A percentile compares a stretch with the other conserved stretches of the same genome.
phyloP scores from a whole-genome alignment of 1,140 invertebrate genomes.

The Ridgeia piscesae region DNA sequence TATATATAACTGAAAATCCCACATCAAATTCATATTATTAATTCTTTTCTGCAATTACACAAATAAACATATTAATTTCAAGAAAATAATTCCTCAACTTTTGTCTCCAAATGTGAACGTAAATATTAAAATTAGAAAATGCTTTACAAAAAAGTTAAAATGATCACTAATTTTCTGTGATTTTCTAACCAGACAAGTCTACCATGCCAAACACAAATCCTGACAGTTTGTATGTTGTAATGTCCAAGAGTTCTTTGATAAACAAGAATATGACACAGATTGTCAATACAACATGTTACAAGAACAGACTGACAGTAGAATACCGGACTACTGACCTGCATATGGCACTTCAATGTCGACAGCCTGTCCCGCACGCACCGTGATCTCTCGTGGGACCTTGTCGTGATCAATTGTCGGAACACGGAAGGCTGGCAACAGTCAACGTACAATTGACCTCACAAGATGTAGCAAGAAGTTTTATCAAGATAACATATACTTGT shows the following conservation, averaged over 20 bases:
- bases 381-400: slow-evolving; percentile 53
- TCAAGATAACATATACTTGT: not conserved
- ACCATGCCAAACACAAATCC: too few species aligned
- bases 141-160: too few species aligned
- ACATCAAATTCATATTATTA: too few species aligned
- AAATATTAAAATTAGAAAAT: too few species aligned
- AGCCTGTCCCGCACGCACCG: slow-evolving; percentile 53
- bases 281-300: not conserved
- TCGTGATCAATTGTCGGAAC: slow-evolving; percentile 58
- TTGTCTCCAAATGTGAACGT: too few species aligned
- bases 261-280: not conserved
- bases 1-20: too few species aligned
- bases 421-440: slow-evolving; percentile 39
- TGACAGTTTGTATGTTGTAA: not conserved
- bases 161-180: too few species aligned
- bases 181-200: too few species aligned
- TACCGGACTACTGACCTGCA: slow-evolving; percentile 68
- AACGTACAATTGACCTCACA: not conserved
- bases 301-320: slow-evolving; percentile 2
- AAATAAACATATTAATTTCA: too few species aligned
- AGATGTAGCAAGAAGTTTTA: not conserved
- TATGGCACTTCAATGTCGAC: slow-evolving; percentile 77
- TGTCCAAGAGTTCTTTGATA: not conserved
- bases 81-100: too few species aligned
- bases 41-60: too few species aligned